Percentiles rank a stretch among this genome's conserved stretches.
phyloP scores from a whole-genome alignment of 2,888 invertebrate genomes.

The Drosophila mercatorum region DNA sequence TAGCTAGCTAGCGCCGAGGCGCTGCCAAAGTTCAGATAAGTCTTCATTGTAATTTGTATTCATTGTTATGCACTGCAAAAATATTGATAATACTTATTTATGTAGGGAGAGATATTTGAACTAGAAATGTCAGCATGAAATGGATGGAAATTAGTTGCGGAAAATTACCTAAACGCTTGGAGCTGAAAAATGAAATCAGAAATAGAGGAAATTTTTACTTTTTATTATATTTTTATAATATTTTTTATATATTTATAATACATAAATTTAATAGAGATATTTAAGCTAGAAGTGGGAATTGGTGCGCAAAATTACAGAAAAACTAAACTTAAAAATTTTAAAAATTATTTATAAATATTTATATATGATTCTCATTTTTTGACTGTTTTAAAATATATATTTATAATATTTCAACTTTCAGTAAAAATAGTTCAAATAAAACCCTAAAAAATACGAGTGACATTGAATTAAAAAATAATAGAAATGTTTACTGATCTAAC shows the following conservation, averaged over 20 bases:
- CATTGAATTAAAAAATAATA: too few relatives aligned
- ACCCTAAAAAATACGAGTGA: too few relatives aligned
- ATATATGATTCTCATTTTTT: too few relatives aligned
- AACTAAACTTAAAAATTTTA: too few relatives aligned
- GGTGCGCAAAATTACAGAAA: too few relatives aligned
- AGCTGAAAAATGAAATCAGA: background rate
- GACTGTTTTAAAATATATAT: background rate
- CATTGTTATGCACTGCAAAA: constrained; percentile 16
- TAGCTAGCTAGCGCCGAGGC: background rate
- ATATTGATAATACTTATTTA: constrained; percentile 14
- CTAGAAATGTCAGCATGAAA: background rate
- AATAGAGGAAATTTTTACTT: background rate
- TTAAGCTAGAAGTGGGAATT: too few relatives aligned
- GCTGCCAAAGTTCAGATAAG: background rate
- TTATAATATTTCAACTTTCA: too few relatives aligned
- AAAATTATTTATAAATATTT: too few relatives aligned
- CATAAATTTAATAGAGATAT: too few relatives aligned
- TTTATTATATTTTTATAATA: too few relatives aligned
- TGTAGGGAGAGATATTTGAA: background rate
- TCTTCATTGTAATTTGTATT: constrained; percentile 14
- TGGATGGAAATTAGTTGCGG: background rate
- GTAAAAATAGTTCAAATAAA: background rate
- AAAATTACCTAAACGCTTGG: background rate
- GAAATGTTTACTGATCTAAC: background rate
- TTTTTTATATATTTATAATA: too few relatives aligned